These are phyloP conservation scores for Falco peregrinus DNA, from an alignment of 2,797 vertebrate genomes.

Conservation along the genomic window DNA sequence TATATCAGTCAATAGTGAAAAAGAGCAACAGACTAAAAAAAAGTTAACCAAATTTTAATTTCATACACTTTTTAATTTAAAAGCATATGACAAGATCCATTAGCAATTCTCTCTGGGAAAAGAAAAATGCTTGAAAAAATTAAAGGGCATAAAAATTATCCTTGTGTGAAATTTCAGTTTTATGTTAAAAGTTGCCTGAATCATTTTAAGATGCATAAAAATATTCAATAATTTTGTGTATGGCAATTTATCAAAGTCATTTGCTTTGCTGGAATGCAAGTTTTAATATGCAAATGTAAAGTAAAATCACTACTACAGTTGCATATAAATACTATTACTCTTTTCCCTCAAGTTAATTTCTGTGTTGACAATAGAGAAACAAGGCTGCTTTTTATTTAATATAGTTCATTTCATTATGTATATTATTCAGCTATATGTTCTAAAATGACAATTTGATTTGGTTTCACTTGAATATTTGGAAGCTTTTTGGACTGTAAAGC, in stretches of 20 bases:
- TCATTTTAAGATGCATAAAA: conserved; percentile 1
- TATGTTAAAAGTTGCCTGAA: background rate
- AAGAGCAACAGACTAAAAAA: background rate
- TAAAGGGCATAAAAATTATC: background rate
- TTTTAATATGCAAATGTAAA: conserved; percentile 50
- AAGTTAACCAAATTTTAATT: background rate
- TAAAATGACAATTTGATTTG: conserved; percentile 26
- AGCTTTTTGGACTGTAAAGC: background rate
- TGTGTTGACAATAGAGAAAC: background rate
- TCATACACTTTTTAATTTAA: background rate
- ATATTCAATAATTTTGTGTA: background rate
- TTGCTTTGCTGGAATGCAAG: conserved; percentile 31
- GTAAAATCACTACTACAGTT: background rate
- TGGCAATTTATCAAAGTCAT: conserved; percentile 55
- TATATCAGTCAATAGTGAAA: background rate
- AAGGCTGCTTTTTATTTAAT: conserved; percentile 10
- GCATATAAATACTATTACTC: background rate
- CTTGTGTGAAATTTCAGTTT: conserved; percentile 9
- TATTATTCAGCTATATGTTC: conserved; percentile 2
- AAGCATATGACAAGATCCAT: background rate
- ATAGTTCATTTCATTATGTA: background rate
- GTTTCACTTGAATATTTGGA: conserved; percentile 18
- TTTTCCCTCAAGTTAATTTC: background rate
- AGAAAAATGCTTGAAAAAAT: background rate
- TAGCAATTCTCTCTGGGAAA: background rate